phyloP scores from a whole-genome alignment of 2,797 vertebrate genomes.

The Phylloscopus collybita region DNA sequence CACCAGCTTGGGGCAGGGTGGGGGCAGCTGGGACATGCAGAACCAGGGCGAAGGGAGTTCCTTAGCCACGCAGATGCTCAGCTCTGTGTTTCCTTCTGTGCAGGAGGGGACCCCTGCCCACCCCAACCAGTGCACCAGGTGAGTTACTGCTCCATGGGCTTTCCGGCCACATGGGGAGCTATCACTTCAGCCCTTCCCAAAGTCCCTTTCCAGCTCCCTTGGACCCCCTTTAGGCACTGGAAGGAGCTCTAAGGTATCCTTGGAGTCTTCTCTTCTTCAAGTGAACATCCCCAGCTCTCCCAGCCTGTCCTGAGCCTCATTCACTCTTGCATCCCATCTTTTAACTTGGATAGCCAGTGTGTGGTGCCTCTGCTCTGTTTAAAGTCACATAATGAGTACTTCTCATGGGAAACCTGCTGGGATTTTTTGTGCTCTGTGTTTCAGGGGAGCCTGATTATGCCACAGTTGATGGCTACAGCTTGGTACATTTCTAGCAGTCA shows the following conservation, averaged over 20 bases:
- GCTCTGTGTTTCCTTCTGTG: constrained; percentile 52
- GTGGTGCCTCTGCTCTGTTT: not conserved
- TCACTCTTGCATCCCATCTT: not conserved
- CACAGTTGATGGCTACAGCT: constrained; percentile 70
- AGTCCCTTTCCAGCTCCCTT: not conserved
- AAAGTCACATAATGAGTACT: not conserved
- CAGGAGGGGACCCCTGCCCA: constrained; percentile 84
- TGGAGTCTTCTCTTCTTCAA: not conserved
- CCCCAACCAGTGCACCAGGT: constrained; percentile 77
- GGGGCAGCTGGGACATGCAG: not conserved
- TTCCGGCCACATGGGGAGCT: not conserved
- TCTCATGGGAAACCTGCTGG: not conserved
- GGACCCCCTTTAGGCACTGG: not conserved
- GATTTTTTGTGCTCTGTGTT: not conserved
- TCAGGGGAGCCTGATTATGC: constrained; percentile 73
- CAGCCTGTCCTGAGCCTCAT: not conserved
- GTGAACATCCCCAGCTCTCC: not conserved
- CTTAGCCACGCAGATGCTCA: not conserved
- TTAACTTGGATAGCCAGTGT: fast-evolving
- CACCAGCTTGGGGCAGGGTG: not conserved
- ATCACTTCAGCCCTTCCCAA: not conserved
- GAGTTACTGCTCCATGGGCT: not conserved
- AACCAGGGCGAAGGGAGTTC: not conserved
- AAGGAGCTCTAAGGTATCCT: not conserved
- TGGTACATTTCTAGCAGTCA: constrained; percentile 65